Evolutionary conservation across 2,888 invertebrate genomes (phyloP), one percentile per base, ranked within the genome.

Genomic region (Sylvicola fuscatus): DNA sequence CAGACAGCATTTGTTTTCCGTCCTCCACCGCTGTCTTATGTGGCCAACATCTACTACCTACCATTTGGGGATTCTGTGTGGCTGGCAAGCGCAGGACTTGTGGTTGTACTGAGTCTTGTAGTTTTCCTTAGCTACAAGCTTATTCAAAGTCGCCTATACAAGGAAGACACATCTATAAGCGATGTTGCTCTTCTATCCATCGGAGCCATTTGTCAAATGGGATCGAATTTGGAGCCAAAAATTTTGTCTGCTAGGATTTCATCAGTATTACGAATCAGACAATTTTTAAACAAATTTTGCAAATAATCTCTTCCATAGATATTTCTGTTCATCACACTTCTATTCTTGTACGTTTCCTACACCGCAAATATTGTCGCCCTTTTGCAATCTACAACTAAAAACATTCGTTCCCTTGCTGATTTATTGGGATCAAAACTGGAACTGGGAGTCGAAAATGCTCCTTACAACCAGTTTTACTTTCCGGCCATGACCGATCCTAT

Each of bases 301-400:
- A 12, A 14, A 26, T 14, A 13, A 35, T 65, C 71, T 29, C 68
- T 71, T 0, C 65, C n/a, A n/a, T n/a, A 71, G 4, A 56, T 77
- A 2, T 60, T 72, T 21, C 54, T 74, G 1, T 66, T 73, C 42
- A 43, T 73, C 2, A 57, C 65, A 0, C 50, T 68, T 10, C 65
- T 70, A 38, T 66, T 69, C 39, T 50, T 78, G 2, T 76, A 72
- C 47, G 68, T 73, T 0, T 70, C 76, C 0, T 77, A 74, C 47
- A 72, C 75, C 0, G 77, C 76, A 0, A 75, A 72, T 49, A 74
- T 69, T 39, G 68, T 77, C 2, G 65, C 65, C 3, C 50, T 77
- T 7, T 59, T 77, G 2, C 68, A 75, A 40, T 70, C 76, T 0
- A 70, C 75, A 0, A 68, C 72, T 14, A 63, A 67, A 5, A 69